Evolutionary conservation across 2,888 invertebrate genomes (phyloP).

Genomic region (Holacanthella duospinosa): DNA sequence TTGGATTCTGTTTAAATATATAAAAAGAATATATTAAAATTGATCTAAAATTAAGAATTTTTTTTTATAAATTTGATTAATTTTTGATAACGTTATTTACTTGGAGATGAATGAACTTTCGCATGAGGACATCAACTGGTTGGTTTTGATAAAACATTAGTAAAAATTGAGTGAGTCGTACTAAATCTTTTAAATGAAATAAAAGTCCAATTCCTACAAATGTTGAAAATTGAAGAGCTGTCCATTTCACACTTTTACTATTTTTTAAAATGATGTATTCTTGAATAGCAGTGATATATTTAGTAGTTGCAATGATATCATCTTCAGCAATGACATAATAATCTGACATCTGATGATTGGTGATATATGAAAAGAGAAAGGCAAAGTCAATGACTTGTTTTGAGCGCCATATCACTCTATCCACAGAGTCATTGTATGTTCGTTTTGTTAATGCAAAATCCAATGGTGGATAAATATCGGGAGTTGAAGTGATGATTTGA

Average conservation of each 20-base stretch:
- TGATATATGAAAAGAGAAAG: slow-evolving; percentile 40
- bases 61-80: neutral
- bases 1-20: slow-evolving; percentile 25
- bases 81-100: slow-evolving; percentile 14
- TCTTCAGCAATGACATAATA: slow-evolving; percentile 43
- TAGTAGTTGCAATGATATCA: slow-evolving; percentile 40
- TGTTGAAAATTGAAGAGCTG: slow-evolving; percentile 40
- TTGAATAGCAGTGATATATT: slow-evolving; percentile 39
- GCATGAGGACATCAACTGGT: slow-evolving; percentile 39
- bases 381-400: slow-evolving; percentile 44
- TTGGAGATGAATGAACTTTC: slow-evolving; percentile 38
- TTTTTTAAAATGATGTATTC: slow-evolving; percentile 37
- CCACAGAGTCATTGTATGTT: slow-evolving; percentile 40
- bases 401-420: slow-evolving; percentile 42
- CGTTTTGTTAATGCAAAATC: slow-evolving; percentile 38
- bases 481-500: slow-evolving; percentile 39
- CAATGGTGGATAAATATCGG: slow-evolving; percentile 38
- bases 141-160: slow-evolving; percentile 39
- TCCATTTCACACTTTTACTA: slow-evolving; percentile 36
- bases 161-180: slow-evolving; percentile 37
- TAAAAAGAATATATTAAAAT: neutral
- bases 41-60: neutral
- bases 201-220: slow-evolving; percentile 41
- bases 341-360: slow-evolving; percentile 36
- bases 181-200: slow-evolving; percentile 38